These are phyloP conservation scores for Prosapia bicincta DNA, from an alignment of 2,888 invertebrate genomes.

Conservation along the genomic window DNA sequence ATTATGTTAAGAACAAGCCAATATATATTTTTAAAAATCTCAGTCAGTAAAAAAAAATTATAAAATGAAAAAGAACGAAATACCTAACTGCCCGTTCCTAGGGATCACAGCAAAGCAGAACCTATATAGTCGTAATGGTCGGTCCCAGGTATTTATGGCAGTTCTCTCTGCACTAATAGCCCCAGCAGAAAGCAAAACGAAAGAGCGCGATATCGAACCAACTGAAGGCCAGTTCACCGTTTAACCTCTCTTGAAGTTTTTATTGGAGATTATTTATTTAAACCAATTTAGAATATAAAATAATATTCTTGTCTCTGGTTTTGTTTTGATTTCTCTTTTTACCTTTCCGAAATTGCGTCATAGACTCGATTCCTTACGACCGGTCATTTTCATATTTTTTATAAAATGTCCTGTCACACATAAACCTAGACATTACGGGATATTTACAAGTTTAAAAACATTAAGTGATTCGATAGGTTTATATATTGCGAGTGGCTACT, in stretches of 20 bases:
- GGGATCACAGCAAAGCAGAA: too few relatives aligned
- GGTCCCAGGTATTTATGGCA: not conserved
- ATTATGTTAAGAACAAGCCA: too few relatives aligned
- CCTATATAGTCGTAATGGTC: not conserved
- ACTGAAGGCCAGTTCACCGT: not conserved
- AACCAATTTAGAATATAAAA: not conserved
- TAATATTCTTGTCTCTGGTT: not conserved
- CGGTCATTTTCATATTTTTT: not conserved
- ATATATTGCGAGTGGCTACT: too few relatives aligned
- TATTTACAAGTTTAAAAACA: too few relatives aligned
- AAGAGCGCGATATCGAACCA: not conserved
- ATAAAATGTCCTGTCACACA: not conserved
- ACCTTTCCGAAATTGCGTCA: not conserved
- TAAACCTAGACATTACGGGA: too few relatives aligned
- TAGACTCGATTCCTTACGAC: not conserved
- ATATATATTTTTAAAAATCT: too few relatives aligned
- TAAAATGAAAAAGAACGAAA: too few relatives aligned
- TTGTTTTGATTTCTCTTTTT: not conserved
- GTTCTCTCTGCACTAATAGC: not conserved
- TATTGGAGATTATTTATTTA: not conserved
- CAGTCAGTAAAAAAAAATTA: too few relatives aligned
- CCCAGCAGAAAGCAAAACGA: too few relatives aligned
- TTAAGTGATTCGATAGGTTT: too few relatives aligned
- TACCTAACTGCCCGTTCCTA: too few relatives aligned
- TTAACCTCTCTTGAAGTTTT: not conserved